Base-by-base conservation (phyloP, 2,797 vertebrate genomes). In the Etheostoma perlongum region DNA sequence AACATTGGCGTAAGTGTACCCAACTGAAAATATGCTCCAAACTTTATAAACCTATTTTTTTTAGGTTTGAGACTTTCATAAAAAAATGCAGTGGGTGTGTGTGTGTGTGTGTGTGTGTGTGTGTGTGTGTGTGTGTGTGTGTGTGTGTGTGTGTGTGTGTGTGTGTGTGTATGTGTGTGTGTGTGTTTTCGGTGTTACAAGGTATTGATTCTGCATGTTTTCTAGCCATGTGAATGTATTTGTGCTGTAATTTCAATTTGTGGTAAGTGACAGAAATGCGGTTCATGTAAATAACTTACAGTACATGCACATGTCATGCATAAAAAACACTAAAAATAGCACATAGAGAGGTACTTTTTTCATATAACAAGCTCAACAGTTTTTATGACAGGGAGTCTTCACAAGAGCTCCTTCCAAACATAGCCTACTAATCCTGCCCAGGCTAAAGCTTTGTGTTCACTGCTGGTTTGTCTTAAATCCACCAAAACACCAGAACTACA, bases 381-480 rank as follows among this genome's bases (percentile, higher is more conserved):
- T 68, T 81, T 52, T 47, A 59, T 63, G 64, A 79, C 59, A 57
- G 57, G 70, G 9, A 55, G 67, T 67, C 69, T 76, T 36, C 16
- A 60, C 61, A 48, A 36, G 48, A 72, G 63, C 75, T 74, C 18
- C 27, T 75, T 64, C 54, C 62, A 67, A 74, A 79, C 74, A 72
- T 48, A 36, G 36, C 36, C 10, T 12, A 40, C 64, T 71, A 48
- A 73, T 81, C 74, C 66, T 25, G 44, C 25, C 42, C 27, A 64
- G 52, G 53, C 68, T 70, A 51, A 67, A 72, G 64, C 60, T 67
- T 51, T 23, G 67, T 59, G 57, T 65, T 62, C 67, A 49, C 27
- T 70, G 58, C 72, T 66, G 64, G 27, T 77, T 75, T 77, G 67
- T 72, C 76, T 76, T 12, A 70, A 78, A 74, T 68, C 23, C 18